Conservation (phyloP, 2,888 invertebrate species). For the Athrips mouffetella region DNA sequence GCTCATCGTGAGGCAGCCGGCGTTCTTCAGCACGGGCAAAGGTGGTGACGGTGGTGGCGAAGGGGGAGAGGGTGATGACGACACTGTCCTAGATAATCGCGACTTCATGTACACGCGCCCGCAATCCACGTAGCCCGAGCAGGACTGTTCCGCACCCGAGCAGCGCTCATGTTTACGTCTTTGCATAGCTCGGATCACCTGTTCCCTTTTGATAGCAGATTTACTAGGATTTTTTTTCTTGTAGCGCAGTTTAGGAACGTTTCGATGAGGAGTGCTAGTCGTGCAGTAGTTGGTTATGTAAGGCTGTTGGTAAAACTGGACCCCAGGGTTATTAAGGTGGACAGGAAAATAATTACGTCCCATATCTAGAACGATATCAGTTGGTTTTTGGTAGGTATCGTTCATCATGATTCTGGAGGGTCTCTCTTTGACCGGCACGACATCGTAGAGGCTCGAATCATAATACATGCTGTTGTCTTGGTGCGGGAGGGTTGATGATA, state of each 20-base stretch:
- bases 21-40: constrained; percentile 30
- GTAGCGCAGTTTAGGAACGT: not conserved
- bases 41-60: not conserved
- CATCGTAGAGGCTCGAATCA: constrained; percentile 56
- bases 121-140: constrained; percentile 36
- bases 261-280: not conserved
- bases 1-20: constrained; percentile 37
- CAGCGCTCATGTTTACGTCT: not conserved
- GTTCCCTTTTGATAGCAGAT: not conserved
- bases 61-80: not conserved
- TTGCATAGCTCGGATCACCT: not conserved
- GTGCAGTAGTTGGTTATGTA: constrained; percentile 29
- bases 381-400: constrained; percentile 23
- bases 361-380: not conserved
- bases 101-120: constrained; percentile 43
- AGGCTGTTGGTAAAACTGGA: constrained; percentile 19
- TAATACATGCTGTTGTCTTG: constrained; percentile 36
- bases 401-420: constrained; percentile 27
- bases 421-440: constrained; percentile 60
- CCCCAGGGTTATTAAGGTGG: not conserved
- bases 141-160: not conserved
- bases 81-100: too few relatives aligned
- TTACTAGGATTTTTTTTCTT: constrained; percentile 7
- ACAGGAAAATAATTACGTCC: not conserved
- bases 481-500: not conserved